Conservation (phyloP, 2,797 vertebrate genomes). For the Protonibea diacanthus region DNA sequence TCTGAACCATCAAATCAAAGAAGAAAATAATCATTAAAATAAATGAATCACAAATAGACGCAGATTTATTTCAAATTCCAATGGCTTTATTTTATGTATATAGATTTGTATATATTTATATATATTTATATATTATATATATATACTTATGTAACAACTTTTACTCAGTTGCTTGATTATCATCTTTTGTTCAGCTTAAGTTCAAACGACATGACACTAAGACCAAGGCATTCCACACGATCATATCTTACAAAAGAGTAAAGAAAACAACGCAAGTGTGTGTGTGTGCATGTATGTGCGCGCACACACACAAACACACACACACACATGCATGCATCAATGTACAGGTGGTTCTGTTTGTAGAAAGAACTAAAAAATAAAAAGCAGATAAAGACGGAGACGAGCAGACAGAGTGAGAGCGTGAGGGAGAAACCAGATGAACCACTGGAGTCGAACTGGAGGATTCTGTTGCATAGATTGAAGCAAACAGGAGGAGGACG, state of each 20-base stretch:
- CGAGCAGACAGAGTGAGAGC: conserved; percentile 62
- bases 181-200: conserved; percentile 86
- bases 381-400: conserved; percentile 65
- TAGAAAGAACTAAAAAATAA: conserved; percentile 73
- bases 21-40: neutral
- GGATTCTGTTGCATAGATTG: conserved; percentile 88
- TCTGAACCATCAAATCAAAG: too few relatives aligned
- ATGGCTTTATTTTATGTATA: conserved; percentile 90
- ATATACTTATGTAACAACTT: conserved; percentile 83
- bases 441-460: conserved; percentile 63
- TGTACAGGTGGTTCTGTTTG: conserved; percentile 74
- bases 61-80: conserved; percentile 85
- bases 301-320: conserved; percentile 52
- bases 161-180: conserved; percentile 87
- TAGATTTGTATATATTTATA: conserved; percentile 83
- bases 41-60: conserved; percentile 59
- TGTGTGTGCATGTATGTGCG: conserved; percentile 59
- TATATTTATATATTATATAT: conserved; percentile 82
- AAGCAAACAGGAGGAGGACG: conserved; percentile 84
- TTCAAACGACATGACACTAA: conserved; percentile 88
- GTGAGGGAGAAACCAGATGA: conserved; percentile 50
- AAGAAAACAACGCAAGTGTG: conserved; percentile 72
- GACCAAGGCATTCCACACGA: conserved; percentile 89
- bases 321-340: conserved; percentile 61
- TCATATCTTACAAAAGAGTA: conserved; percentile 87